phyloP scores from a whole-genome alignment of 2,113 vertebrate genomes.

The Symphodus melops region DNA sequence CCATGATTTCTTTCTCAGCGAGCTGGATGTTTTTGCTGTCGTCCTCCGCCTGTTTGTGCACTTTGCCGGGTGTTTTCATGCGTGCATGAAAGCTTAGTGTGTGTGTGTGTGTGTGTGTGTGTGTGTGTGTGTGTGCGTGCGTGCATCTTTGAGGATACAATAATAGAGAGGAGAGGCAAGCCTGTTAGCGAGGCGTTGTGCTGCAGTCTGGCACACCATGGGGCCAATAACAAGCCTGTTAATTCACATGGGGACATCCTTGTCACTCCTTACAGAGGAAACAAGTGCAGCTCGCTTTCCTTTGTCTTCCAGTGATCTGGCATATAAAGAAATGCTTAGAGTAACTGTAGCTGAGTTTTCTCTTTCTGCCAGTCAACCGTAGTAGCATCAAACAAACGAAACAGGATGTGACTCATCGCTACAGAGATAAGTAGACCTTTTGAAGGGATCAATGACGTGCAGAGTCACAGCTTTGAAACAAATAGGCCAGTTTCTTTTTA shows the following conservation, averaged over 20 bases:
- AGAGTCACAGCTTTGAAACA: slow-evolving; percentile 73
- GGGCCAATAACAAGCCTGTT: slow-evolving; percentile 65
- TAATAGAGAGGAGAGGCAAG: slow-evolving; percentile 53
- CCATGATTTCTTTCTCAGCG: background rate
- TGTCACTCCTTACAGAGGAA: slow-evolving; percentile 51
- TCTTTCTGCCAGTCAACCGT: slow-evolving; percentile 36
- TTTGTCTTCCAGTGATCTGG: slow-evolving; percentile 52
- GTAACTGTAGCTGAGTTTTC: slow-evolving; percentile 21
- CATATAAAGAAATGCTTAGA: slow-evolving; percentile 16
- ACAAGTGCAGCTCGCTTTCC: slow-evolving; percentile 33
- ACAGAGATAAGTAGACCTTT: slow-evolving; percentile 67
- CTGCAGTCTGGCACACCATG: slow-evolving; percentile 61
- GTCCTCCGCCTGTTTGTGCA: slow-evolving; percentile 10
- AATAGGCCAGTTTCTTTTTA: slow-evolving; percentile 75
- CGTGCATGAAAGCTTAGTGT: slow-evolving; percentile 31
- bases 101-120: slow-evolving; percentile 15
- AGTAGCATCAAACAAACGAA: slow-evolving; percentile 37
- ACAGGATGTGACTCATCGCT: slow-evolving; percentile 64
- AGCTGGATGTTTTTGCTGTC: slow-evolving; percentile 9
- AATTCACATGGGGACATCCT: slow-evolving; percentile 61
- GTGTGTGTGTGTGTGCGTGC: slow-evolving; percentile 16
- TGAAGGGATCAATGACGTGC: slow-evolving; percentile 71
- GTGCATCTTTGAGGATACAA: slow-evolving; percentile 42
- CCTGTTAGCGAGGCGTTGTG: slow-evolving; percentile 52
- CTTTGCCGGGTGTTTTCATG: slow-evolving; percentile 6